These are phyloP conservation scores for Leptarthrus brevirostris DNA, from an alignment of 2,888 invertebrate genomes.

Conservation along the genomic window DNA sequence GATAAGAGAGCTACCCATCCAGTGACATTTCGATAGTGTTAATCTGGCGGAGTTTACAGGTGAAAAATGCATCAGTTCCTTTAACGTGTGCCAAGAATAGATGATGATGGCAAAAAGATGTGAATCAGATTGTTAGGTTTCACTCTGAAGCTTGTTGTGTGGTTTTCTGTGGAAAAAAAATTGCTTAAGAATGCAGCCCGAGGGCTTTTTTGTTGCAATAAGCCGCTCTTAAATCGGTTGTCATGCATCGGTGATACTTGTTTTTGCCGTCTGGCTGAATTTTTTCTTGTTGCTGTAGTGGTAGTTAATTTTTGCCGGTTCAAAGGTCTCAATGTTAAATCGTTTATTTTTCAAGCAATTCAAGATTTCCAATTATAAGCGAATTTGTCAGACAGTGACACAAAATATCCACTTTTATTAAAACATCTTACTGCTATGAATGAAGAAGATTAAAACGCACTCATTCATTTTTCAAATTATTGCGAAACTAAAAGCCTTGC, in stretches of 20 bases:
- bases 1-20: not conserved
- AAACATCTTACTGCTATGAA: no score
- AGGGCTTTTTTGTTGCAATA: not conserved
- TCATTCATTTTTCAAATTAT: no score
- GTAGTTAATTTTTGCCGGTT: no score
- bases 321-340: no score
- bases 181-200: constrained; percentile 7
- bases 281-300: no score
- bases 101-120: constrained; percentile 3
- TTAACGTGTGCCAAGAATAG: not conserved
- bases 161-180: constrained; percentile 26
- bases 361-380: no score
- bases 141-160: constrained; percentile 11
- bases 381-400: no score
- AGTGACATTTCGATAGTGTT: not conserved
- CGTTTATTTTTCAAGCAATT: no score
- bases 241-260: constrained; percentile 2
- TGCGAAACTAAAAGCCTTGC: no score
- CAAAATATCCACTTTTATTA: no score
- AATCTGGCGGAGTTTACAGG: not conserved
- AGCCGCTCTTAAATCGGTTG: not conserved
- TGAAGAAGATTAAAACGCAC: no score
- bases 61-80: not conserved
- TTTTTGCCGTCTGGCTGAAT: no score
- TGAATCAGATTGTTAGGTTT: constrained; percentile 7